phyloP scores from a whole-genome alignment of 2,113 vertebrate species.

The Helogale parvula region DNA sequence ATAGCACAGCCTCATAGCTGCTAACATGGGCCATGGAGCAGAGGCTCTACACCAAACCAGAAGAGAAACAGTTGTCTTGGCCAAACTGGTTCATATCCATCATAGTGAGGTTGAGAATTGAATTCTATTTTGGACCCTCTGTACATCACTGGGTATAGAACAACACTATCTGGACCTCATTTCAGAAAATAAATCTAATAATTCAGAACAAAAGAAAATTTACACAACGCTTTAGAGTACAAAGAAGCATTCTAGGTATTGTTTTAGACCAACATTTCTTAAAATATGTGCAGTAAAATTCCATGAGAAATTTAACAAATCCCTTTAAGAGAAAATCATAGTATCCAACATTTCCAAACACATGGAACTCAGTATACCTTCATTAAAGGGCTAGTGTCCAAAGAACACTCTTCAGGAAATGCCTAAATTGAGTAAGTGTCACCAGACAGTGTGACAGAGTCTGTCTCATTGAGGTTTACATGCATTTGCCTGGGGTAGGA shows the following conservation, averaged over 20 bases:
- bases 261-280: background rate
- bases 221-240: background rate
- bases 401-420: background rate
- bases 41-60: background rate
- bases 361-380: background rate
- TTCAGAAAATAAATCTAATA: background rate
- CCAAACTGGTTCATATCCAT: background rate
- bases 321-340: background rate
- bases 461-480: background rate
- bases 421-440: background rate
- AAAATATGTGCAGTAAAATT: background rate
- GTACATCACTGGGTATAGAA: background rate
- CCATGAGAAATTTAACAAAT: background rate
- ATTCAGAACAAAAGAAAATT: background rate
- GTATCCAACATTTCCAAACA: background rate
- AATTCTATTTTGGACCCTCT: no score
- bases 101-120: background rate
- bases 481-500: background rate
- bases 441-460: background rate
- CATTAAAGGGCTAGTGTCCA: background rate
- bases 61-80: background rate
- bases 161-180: background rate
- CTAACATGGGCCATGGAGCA: accelerated
- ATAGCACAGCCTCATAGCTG: no score
- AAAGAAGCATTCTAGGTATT: background rate